These are phyloP conservation scores for Sphaerophoria taeniata DNA, from an alignment of 2,888 invertebrate species.

Conservation along the genomic window DNA sequence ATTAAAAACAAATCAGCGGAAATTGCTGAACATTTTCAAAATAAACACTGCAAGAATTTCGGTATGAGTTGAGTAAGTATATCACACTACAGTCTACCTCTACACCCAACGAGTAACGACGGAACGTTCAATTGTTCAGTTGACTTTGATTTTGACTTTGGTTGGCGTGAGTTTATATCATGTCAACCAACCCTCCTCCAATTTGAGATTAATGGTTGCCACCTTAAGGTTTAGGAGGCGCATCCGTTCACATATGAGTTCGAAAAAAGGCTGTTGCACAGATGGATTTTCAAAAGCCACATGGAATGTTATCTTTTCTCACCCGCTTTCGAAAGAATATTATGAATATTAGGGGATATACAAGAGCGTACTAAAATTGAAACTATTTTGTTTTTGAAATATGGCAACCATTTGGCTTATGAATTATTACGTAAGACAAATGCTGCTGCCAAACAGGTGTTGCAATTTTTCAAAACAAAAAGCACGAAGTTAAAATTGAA, in stretches of 20 bases:
- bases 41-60: slow-evolving; percentile 30
- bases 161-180: slow-evolving; percentile 5
- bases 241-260: no score
- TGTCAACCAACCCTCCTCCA: background rate
- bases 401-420: background rate
- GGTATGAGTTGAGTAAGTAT: background rate
- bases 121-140: slow-evolving; percentile 22
- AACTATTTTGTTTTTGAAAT: background rate
- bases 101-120: no score
- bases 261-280: no score
- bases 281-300: no score
- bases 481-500: background rate
- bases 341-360: no score
- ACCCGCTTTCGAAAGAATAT: no score
- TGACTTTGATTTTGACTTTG: slow-evolving; percentile 5
- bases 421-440: background rate
- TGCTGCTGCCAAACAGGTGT: background rate
- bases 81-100: no score
- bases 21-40: slow-evolving; percentile 48
- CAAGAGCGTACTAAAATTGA: no score
- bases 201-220: background rate
- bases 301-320: no score
- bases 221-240: background rate
- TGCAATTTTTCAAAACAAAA: background rate
- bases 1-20: slow-evolving; percentile 74